Evolutionary conservation across 2,797 vertebrate genomes (phyloP).

Genomic region (Gymnothorax javanicus): DNA sequence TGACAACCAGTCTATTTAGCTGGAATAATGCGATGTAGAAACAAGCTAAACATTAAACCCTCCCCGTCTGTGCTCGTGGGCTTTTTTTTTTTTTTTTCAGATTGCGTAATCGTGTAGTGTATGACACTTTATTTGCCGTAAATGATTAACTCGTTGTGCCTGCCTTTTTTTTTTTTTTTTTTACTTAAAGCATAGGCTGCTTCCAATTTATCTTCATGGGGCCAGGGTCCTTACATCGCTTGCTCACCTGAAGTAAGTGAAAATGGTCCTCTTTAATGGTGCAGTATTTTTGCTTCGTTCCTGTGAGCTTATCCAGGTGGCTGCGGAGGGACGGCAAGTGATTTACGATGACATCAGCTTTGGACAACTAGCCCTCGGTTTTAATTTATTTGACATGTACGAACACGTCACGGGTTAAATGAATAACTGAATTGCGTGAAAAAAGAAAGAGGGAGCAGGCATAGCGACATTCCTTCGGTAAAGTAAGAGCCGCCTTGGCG

Average conservation of each 20-base stretch:
- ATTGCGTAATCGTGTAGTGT: conserved; percentile 55
- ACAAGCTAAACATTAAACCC: conserved; percentile 63
- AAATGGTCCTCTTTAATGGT: background rate
- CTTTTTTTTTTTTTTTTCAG: conserved; percentile 28
- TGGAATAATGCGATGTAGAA: conserved; percentile 17
- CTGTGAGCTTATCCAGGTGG: background rate
- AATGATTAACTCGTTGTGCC: conserved; percentile 62
- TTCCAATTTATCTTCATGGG: conserved; percentile 44
- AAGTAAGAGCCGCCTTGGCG: conserved; percentile 53
- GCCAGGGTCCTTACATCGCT: background rate
- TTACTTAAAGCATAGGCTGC: conserved; percentile 36
- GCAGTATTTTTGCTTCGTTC: background rate
- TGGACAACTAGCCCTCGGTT: background rate
- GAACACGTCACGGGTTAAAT: conserved; percentile 25
- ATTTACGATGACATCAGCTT: background rate
- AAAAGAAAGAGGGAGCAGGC: conserved; percentile 54
- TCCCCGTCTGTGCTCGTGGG: conserved; percentile 39
- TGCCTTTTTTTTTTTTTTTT: conserved; percentile 41
- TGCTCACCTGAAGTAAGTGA: background rate
- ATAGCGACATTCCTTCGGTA: conserved; percentile 68
- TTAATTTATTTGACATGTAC: conserved; percentile 12
- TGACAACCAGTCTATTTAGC: background rate
- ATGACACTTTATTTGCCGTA: conserved; percentile 60
- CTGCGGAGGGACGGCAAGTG: background rate
- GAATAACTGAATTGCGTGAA: conserved; percentile 25